phyloP scores from a whole-genome alignment of 2,888 invertebrate species.

The Macaria liturata region DNA sequence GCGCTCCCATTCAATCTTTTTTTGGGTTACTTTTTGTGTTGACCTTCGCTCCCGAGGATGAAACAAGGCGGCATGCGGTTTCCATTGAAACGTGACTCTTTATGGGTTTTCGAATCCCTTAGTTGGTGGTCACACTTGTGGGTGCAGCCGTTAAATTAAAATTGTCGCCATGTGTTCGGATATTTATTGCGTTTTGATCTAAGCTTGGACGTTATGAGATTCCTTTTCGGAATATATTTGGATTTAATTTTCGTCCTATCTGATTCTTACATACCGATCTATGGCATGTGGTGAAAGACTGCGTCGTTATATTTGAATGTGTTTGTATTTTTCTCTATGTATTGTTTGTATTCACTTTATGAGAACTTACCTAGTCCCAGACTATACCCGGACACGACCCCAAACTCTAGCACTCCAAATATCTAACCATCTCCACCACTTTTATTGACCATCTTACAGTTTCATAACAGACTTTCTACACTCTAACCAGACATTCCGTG shows the following conservation, averaged over 20 bases:
- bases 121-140: conserved; percentile 53
- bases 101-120: conserved; percentile 48
- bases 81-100: conserved; percentile 57
- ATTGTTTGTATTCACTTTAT: too few relatives aligned
- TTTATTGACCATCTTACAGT: too few relatives aligned
- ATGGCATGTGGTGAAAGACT: not conserved
- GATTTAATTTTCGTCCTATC: conserved; percentile 5
- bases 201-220: conserved; percentile 6
- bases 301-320: too few relatives aligned
- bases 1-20: conserved; percentile 51
- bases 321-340: too few relatives aligned
- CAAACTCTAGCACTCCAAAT: too few relatives aligned
- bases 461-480: too few relatives aligned
- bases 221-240: conserved; percentile 5
- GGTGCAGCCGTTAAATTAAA: conserved; percentile 34
- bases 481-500: conserved; percentile 25
- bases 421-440: too few relatives aligned
- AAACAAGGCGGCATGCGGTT: conserved; percentile 55
- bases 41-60: conserved; percentile 47
- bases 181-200: conserved; percentile 17
- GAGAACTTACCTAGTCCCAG: not conserved
- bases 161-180: conserved; percentile 31
- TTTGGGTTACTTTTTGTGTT: conserved; percentile 40
- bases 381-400: too few relatives aligned
- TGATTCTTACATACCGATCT: too few relatives aligned